A percentile compares a stretch with the other conserved stretches of the same genome.
Evolutionary conservation across 1,140 invertebrate species (phyloP).

Genomic region (Dinoponera quadriceps): DNA sequence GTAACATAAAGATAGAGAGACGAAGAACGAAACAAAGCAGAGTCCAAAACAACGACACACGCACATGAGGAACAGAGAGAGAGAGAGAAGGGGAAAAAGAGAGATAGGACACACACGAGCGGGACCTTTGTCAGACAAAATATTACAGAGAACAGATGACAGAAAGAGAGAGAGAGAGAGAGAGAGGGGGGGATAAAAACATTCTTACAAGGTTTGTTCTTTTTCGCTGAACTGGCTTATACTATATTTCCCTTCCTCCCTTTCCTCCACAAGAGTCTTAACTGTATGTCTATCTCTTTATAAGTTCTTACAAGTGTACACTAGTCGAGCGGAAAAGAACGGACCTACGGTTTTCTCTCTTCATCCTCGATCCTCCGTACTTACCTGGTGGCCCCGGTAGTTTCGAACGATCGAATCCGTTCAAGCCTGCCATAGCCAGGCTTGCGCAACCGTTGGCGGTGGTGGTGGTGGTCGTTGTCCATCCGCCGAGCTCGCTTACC

Average conservation of each 20-base stretch:
- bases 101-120: not conserved
- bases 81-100: not conserved
- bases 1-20: constrained; percentile 42
- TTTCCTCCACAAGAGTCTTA: too few species aligned
- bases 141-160: not conserved
- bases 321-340: too few species aligned
- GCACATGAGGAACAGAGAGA: not conserved
- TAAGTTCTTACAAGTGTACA: too few species aligned
- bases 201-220: too few species aligned
- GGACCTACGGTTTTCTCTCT: not conserved
- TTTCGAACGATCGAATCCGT: constrained; percentile 55
- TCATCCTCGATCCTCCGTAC: constrained; percentile 23
- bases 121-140: too few species aligned
- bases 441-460: constrained; percentile 57
- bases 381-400: constrained; percentile 61
- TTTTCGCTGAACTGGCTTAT: too few species aligned
- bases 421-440: constrained; percentile 20
- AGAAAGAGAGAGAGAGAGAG: not conserved
- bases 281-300: too few species aligned
- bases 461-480: constrained; percentile 40
- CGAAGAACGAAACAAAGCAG: constrained; percentile 16
- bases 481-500: constrained; percentile 66
- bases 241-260: too few species aligned
- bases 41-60: constrained; percentile 22
- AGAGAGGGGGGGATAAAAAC: not conserved